Evolutionary conservation across 2,113 vertebrate genomes (phyloP).

Genomic region (Tachycineta bicolor): DNA sequence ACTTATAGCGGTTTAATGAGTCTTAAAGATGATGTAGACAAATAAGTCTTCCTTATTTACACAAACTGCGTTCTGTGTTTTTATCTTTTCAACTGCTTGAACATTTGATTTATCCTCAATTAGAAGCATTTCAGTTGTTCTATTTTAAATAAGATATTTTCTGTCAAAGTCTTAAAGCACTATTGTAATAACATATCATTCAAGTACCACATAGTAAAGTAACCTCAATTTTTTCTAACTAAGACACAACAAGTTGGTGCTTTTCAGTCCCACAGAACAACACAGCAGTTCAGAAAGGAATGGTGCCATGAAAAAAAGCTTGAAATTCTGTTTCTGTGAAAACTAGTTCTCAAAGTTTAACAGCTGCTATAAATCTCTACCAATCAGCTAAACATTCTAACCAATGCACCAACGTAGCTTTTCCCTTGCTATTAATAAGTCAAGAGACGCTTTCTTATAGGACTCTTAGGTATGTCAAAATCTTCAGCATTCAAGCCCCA

Average conservation of each 20-base stretch:
- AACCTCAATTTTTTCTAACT: background rate
- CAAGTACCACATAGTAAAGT: background rate
- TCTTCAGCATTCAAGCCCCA: background rate
- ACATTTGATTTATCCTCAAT: background rate
- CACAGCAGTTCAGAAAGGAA: background rate
- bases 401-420: accelerated
- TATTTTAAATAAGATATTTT: slow-evolving; percentile 5
- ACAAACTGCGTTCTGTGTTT: slow-evolving; percentile 7
- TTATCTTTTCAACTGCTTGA: slow-evolving; percentile 22
- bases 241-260: background rate
- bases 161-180: background rate
- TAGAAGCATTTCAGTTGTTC: background rate
- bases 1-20: slow-evolving; percentile 27
- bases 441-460: background rate
- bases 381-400: background rate
- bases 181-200: background rate
- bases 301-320: background rate
- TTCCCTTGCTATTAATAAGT: background rate
- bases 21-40: slow-evolving; percentile 51
- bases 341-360: background rate
- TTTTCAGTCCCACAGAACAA: background rate
- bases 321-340: background rate
- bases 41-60: slow-evolving; percentile 14
- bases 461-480: background rate
- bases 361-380: background rate